A percentile compares a stretch with the other conserved stretches of the same genome.
Conservation (phyloP, 2,797 vertebrate species). For the Mus minutoides region DNA sequence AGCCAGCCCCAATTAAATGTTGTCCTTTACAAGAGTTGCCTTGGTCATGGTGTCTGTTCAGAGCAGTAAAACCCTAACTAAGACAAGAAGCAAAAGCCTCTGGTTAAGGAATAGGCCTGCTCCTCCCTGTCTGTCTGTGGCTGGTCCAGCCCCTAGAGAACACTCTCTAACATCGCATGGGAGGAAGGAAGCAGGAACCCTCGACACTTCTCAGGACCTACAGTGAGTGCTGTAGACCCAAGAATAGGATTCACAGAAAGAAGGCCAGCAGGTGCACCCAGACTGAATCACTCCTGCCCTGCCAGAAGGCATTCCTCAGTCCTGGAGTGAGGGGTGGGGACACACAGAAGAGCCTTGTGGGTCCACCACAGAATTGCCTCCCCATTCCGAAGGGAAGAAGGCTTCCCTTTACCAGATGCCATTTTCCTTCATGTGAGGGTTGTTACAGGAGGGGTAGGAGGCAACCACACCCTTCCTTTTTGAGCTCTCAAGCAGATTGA, state of each 20-base stretch:
- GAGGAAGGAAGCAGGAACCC: no score
- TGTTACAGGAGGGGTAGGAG: not conserved
- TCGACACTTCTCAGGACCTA: fast-evolving
- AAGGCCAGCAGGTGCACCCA: fast-evolving
- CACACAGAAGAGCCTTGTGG: fast-evolving
- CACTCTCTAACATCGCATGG: fast-evolving
- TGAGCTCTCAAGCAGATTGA: not conserved
- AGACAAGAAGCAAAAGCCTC: not conserved
- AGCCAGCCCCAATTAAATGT: not conserved
- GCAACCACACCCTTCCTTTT: fast-evolving
- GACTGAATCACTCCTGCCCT: no score
- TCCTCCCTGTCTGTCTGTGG: fast-evolving
- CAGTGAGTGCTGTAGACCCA: not conserved
- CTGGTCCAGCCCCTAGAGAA: fast-evolving
- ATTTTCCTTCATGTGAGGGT: no score
- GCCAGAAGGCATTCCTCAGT: fast-evolving
- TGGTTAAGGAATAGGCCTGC: not conserved
- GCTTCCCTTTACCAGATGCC: not conserved
- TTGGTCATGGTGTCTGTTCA: not conserved
- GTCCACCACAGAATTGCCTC: fast-evolving
- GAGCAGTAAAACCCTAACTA: not conserved
- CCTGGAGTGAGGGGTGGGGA: not conserved
- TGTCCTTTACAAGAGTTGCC: not conserved
- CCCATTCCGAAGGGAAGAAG: fast-evolving
- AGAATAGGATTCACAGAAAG: not conserved